These are phyloP conservation scores for Lutraria rhynchaena DNA, from an alignment of 1,140 invertebrate species.

Conservation along the genomic window DNA sequence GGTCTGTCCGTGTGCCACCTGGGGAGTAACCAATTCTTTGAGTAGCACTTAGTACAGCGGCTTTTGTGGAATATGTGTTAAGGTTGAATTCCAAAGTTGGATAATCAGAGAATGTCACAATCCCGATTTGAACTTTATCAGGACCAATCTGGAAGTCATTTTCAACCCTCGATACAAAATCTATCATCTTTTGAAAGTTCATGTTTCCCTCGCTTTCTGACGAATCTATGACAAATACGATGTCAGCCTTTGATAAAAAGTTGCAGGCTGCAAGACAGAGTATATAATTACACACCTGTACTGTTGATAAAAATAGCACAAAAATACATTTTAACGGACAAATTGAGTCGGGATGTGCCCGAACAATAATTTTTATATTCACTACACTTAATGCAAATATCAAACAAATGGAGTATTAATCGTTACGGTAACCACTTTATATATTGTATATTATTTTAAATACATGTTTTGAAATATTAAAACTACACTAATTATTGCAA, in stretches of 20 bases:
- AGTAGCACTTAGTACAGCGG: slow-evolving; percentile 56
- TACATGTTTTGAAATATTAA: too few species aligned
- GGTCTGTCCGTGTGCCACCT: slow-evolving; percentile 65
- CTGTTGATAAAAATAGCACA: not conserved
- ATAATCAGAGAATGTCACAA: slow-evolving; percentile 64
- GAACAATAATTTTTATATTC: too few species aligned
- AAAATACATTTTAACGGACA: not conserved
- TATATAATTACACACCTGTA: too few species aligned
- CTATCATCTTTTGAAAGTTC: slow-evolving; percentile 65
- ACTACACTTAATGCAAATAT: too few species aligned
- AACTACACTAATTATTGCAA: too few species aligned
- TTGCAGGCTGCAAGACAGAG: slow-evolving; percentile 18
- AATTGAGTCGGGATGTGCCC: too few species aligned
- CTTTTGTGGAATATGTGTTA: slow-evolving; percentile 66
- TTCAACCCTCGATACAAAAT: slow-evolving; percentile 64
- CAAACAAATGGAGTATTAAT: too few species aligned
- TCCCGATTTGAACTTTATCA: slow-evolving; percentile 67
- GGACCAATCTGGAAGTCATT: slow-evolving; percentile 65
- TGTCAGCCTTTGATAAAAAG: slow-evolving; percentile 64
- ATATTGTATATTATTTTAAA: too few species aligned
- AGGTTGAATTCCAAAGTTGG: slow-evolving; percentile 65
- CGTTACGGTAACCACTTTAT: too few species aligned
- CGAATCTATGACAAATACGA: slow-evolving; percentile 72
- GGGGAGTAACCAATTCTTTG: slow-evolving; percentile 56
- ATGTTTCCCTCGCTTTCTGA: slow-evolving; percentile 69